Evolutionary conservation across 1,140 invertebrate species (phyloP).

Genomic region (Latrodectus geometricus): DNA sequence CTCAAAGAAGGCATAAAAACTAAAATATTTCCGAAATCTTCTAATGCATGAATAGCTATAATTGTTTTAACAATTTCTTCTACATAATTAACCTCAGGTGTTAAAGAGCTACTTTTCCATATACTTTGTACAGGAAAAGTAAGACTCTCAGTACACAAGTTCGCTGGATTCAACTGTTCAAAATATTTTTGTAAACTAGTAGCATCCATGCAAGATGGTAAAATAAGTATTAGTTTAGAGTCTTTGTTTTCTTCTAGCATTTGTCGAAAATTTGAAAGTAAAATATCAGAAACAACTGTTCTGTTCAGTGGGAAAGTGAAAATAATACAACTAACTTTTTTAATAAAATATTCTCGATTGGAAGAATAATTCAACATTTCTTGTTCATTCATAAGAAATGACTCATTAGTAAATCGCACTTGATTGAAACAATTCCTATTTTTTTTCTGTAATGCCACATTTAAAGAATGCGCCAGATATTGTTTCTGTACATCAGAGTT

Average conservation of each 20-base stretch:
- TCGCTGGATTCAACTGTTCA: no score
- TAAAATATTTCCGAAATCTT: slow-evolving; percentile 32
- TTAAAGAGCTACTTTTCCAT: slow-evolving; percentile 17
- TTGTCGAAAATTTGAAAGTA: slow-evolving; percentile 18
- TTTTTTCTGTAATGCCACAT: not conserved
- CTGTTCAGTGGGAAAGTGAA: slow-evolving; percentile 3
- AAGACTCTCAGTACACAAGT: not conserved
- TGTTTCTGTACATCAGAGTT: not conserved
- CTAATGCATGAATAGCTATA: slow-evolving; percentile 7
- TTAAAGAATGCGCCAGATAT: not conserved
- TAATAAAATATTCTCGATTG: not conserved
- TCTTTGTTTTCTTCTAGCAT: slow-evolving; percentile 14
- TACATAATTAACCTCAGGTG: slow-evolving; percentile 16
- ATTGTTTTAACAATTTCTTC: slow-evolving; percentile 11
- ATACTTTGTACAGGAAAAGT: slow-evolving; percentile 24
- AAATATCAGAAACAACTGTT: slow-evolving; percentile 28
- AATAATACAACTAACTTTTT: slow-evolving; percentile 1
- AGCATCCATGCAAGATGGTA: not conserved
- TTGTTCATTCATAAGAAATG: slow-evolving; percentile 17
- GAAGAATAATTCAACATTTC: slow-evolving; percentile 21
- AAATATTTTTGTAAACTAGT: slow-evolving; percentile 18
- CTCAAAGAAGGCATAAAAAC: slow-evolving; percentile 21
- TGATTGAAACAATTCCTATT: not conserved
- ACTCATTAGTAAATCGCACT: not conserved
- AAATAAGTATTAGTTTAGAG: slow-evolving; percentile 16